Evolutionary conservation across 1,140 invertebrate genomes (phyloP), one percentile per base, ranked within the genome.

Genomic region (Cylas formicarius): DNA sequence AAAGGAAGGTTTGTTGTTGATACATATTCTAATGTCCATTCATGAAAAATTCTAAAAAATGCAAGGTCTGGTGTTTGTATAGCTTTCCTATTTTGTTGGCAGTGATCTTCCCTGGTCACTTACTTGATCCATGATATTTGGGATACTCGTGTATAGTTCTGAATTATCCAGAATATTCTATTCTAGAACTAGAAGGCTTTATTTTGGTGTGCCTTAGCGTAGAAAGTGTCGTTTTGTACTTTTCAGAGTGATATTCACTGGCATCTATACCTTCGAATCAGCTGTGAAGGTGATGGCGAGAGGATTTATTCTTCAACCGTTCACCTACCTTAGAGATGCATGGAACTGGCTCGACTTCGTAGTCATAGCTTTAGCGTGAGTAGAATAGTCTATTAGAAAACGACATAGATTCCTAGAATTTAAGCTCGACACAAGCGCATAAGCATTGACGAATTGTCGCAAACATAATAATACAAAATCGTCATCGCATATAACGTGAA

Each of bases 311-410:
- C 80, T 97, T 74, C 84, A 93, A 80, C 84, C 84, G 75, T 97
- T 96, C 82, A 97, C 94, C 77, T 98, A 97, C 85, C 88, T 98
- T 82, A 86, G 94, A 84, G 94, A 98, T 85, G 90, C 92, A 80
- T 97, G 94, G 94, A 98, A 97, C 84, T 97, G 93, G 92, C 83
- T 97, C 77, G 94, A 98, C 85, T 97, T 98, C 85, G 84, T 95
- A 82, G 93, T 97, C 76, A 96, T 98, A 82, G 80, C 90, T 79
- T 89, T 95, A 88, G 92, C 93, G 92, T 97, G 87, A 95, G 92
- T 95, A 80, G 64, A 53, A 46, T 63, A 63, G 61, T 36, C 27
- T 36, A n/a, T n/a, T 60, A 61, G 59, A 57, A 24, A n/a, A 45
- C 35, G 51, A 57, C 33, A 38, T 22, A 21, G 17, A 22, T 21